Evolutionary conservation across 2,797 vertebrate species (phyloP).

Genomic region (Atherinosoma microstoma): DNA sequence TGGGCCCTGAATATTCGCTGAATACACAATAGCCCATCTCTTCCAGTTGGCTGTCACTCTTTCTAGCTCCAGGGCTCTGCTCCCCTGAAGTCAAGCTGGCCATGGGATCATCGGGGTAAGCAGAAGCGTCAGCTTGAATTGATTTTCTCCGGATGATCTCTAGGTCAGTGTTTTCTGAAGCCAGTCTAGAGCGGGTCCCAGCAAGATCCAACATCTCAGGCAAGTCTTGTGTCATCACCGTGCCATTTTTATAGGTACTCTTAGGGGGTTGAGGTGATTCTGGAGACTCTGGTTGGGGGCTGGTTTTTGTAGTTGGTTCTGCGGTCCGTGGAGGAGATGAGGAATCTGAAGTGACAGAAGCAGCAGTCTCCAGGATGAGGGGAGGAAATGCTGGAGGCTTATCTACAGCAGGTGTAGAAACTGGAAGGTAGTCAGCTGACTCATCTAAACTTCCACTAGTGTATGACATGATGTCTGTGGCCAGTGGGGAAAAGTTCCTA

Average conservation of each 20-base stretch:
- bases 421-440: constrained; percentile 93
- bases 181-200: constrained; percentile 89
- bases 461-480: constrained; percentile 96
- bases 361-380: constrained; percentile 84
- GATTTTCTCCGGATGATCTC: constrained; percentile 88
- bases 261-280: constrained; percentile 88
- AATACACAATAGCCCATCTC: constrained; percentile 99
- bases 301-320: constrained; percentile 67
- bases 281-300: constrained; percentile 81
- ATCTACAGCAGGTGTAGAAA: constrained; percentile 91
- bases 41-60: constrained; percentile 93
- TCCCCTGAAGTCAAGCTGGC: constrained; percentile 79
- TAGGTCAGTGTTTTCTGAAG: constrained; percentile 90
- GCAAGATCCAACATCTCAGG: constrained; percentile 98
- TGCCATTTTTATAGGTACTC: constrained; percentile 90
- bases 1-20: constrained; percentile 97
- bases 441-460: constrained; percentile 97
- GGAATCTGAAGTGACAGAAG: constrained; percentile 78
- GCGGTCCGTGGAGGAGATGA: constrained; percentile 78
- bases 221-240: constrained; percentile 93
- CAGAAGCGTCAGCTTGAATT: constrained; percentile 80
- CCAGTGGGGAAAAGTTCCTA: constrained; percentile 92
- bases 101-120: constrained; percentile 76
- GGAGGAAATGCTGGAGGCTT: constrained; percentile 90
- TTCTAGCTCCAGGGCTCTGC: constrained; percentile 74